Conservation (phyloP, 2,113 vertebrate species). For the Meles meles region DNA sequence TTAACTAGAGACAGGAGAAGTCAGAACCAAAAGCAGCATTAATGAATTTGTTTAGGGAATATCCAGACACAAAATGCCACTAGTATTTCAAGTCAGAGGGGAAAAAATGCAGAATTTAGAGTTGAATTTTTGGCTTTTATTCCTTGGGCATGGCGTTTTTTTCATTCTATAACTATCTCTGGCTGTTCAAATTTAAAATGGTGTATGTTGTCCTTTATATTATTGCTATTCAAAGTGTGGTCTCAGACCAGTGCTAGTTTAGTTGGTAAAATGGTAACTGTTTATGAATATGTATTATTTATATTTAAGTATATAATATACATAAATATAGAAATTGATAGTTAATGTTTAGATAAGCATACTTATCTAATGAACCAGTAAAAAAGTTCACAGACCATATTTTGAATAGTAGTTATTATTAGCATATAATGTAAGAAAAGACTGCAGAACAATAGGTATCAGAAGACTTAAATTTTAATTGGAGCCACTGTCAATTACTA, state of each 20-base stretch:
- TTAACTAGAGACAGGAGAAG: background rate
- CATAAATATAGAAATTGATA: background rate
- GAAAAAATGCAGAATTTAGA: background rate
- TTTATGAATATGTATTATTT: background rate
- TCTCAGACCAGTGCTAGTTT: too few species aligned
- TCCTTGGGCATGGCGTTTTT: background rate
- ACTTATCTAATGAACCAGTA: background rate
- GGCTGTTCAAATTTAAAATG: background rate
- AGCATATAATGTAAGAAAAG: background rate
- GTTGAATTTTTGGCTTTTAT: background rate
- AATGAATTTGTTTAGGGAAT: conserved; percentile 7
- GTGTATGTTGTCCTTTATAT: background rate
- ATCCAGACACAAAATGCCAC: background rate
- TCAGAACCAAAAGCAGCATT: conserved; percentile 3
- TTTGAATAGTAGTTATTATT: background rate
- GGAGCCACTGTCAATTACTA: background rate
- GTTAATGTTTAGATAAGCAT: background rate
- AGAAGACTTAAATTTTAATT: conserved; percentile 54
- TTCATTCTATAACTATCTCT: background rate
- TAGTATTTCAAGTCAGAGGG: background rate
- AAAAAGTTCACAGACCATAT: background rate
- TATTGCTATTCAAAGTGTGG: background rate
- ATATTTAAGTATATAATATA: background rate
- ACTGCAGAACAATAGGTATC: background rate
- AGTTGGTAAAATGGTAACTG: background rate